A percentile compares a stretch with the other conserved stretches of the same genome.
Evolutionary conservation across 2,888 invertebrate genomes (phyloP).

Genomic region (Leptogaster cylindrica): DNA sequence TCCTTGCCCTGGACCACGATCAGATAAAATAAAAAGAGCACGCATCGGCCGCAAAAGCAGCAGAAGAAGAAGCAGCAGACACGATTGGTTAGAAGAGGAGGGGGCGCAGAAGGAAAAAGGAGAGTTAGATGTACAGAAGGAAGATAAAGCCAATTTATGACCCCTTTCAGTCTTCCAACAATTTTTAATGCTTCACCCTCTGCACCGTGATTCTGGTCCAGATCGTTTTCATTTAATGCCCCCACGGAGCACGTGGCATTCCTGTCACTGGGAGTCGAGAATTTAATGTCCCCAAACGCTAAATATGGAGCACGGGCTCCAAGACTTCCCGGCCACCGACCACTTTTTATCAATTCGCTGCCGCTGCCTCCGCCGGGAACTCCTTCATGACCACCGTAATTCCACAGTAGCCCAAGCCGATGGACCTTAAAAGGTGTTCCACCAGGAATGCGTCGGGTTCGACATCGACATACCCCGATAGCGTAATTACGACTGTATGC

Average conservation of each 20-base stretch:
- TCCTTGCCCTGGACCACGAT: not conserved
- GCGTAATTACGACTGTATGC: constrained; percentile 17
- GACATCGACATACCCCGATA: constrained; percentile 17
- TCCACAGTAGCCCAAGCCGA: not conserved
- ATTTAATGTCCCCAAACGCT: constrained; percentile 16
- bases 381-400: not conserved
- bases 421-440: constrained; percentile 15
- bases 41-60: constrained; percentile 14
- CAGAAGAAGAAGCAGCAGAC: not conserved
- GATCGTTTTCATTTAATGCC: constrained; percentile 3
- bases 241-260: constrained; percentile 37
- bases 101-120: not conserved
- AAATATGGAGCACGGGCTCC: constrained; percentile 30
- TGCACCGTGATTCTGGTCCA: not conserved
- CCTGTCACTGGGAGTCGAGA: not conserved
- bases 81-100: not conserved
- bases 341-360: not conserved
- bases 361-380: not conserved
- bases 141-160: constrained; percentile 46
- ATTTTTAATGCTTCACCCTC: constrained; percentile 33
- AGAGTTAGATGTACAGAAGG: constrained; percentile 34
- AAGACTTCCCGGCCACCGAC: constrained; percentile 15
- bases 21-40: constrained; percentile 34
- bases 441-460: constrained; percentile 15
- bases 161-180: constrained; percentile 42